Evolutionary conservation across 2,797 vertebrate species (phyloP), one percentile per base, ranked within the genome.

Genomic region (Buphagus erythrorhynchus): DNA sequence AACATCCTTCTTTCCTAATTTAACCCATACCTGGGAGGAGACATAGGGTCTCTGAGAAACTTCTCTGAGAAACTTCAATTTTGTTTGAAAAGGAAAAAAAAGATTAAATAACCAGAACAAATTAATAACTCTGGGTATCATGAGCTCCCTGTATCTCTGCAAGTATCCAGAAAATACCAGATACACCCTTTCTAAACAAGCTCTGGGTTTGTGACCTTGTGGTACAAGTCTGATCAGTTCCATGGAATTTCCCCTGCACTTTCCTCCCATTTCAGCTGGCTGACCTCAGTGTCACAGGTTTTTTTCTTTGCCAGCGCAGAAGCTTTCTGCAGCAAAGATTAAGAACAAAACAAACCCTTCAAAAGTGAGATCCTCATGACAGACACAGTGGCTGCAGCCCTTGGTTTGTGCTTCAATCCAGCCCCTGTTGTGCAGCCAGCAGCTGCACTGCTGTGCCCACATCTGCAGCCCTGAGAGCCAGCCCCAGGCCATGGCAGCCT

Each of bases 161-260:
- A 87, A 85, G 81, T 65, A 71, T 54, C 74, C 74, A 78, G 77
- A 89, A 94, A 93, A 91, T 80, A 59, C 78, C 78, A 90, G 85
- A 66, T 83, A 66, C 62, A 57, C 26, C 52, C 72, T 86, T 48
- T 61, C 68, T 74, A 71, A 91, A 83, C 72, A 80, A 15, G 18
- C 45, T 73, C 78, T 76, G 48, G 61, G 48, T 80, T 69, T 71
- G 11, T 45, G 61, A 90, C 89, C 80, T 59, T 21, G 69, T 68
- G 89, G 36, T 75, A n/a, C 82, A 71, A 88, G 68, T 86, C 88
- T 80, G 85, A 82, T 88, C 63, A 51, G 75, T 40, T 67, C 81
- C 45, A 36, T 35, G 79, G 92, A 86, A 86, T 77, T 93, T 79
- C 76, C 80, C 79, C 57, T 42, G 57, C 52, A 3, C 77, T 76